Evolutionary conservation across 1,140 invertebrate species (phyloP).

Genomic region (Archegozetes longisetosus): DNA sequence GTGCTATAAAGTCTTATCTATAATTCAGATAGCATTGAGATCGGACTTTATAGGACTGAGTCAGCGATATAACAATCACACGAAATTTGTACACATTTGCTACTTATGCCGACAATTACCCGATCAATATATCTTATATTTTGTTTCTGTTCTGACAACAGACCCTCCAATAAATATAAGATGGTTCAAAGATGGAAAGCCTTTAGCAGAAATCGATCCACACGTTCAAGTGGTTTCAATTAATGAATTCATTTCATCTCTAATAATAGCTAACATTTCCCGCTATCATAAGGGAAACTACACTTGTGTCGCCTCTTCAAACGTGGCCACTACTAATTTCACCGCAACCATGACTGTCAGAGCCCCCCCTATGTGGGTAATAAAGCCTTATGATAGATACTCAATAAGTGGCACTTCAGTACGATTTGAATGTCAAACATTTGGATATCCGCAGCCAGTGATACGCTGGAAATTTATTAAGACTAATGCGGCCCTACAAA

Average conservation of each 20-base stretch:
- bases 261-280: constrained; percentile 55
- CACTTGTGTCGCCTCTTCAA: constrained; percentile 61
- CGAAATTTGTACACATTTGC: background rate
- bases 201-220: constrained; percentile 25
- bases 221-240: constrained; percentile 22
- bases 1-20: too few relatives aligned
- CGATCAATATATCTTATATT: too few relatives aligned
- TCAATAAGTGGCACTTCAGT: constrained; percentile 21
- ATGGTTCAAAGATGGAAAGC: constrained; percentile 57
- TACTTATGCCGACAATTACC: too few relatives aligned
- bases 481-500: constrained; percentile 2
- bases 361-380: constrained; percentile 23
- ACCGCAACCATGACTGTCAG: constrained; percentile 61
- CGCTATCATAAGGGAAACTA: constrained; percentile 58
- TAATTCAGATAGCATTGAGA: too few relatives aligned
- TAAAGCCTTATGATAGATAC: constrained; percentile 20
- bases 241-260: constrained; percentile 26
- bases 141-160: constrained; percentile 33
- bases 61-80: too few relatives aligned
- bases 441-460: constrained; percentile 24
- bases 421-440: constrained; percentile 24
- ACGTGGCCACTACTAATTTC: constrained; percentile 56
- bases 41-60: too few relatives aligned
- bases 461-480: constrained; percentile 24
- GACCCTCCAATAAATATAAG: constrained; percentile 54